Base-by-base conservation (phyloP, 2,888 invertebrate species). In the Pyrrhosoma nymphula region DNA sequence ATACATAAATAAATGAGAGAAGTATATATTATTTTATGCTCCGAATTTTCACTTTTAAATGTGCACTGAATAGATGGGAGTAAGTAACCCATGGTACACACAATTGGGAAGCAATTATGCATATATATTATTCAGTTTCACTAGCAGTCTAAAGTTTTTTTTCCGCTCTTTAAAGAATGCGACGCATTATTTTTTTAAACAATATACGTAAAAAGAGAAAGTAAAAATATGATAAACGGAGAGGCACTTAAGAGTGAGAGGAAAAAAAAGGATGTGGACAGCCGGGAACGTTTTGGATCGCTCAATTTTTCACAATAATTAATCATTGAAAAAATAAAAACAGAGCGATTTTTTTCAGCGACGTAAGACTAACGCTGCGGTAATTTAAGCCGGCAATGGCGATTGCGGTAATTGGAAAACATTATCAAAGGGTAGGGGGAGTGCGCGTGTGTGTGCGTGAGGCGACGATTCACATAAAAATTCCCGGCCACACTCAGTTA, bases 361-460 rank as follows among this genome's bases (percentile, higher is more conserved):
- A 82, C 35, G 82, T 35, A 35, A 35, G 82, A 35, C 30, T 18
- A 82, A 82, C 30, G 30, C 82, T 82, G 82, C 26, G 82, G 82
- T 82, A 82, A 82, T 82, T 82, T 82, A 82, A 82, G 82, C 82
- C 82, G 35, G 82, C 30, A 82, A 82, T 35, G 82, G 82, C 82
- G 82, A 82, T 82, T 82, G 82, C 82, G 82, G 82, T 82, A 82
- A 82, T 82, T 82, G 82, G 82, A 82, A 82, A 82, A 82, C 82
- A 82, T 82, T 82, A 82, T 82, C 82, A 35, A 82, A 35, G 82
- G 16, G 82, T 6, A 0, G 75, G 6, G 75, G 75, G 30, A 30
- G 16, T 0, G 75, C n/a, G 75, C 30, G 18, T 30, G 75, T 4
- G 75, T 10, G 35, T 1, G 82, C 23, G 35, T 1, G 35, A 82